These are phyloP conservation scores for Agonopterix arenella DNA, from an alignment of 2,888 invertebrate species.

Conservation along the genomic window DNA sequence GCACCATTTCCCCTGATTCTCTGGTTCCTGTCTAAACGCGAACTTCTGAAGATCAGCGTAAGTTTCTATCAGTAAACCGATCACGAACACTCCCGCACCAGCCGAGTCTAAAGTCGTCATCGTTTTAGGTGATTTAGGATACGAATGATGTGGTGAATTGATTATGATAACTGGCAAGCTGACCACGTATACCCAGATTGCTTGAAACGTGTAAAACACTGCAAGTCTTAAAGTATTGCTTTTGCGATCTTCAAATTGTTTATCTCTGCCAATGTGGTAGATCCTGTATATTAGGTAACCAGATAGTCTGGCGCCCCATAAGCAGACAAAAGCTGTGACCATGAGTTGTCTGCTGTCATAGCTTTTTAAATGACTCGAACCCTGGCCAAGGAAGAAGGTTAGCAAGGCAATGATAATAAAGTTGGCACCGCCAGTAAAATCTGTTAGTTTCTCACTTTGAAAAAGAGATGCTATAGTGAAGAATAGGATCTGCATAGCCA, in stretches of 20 bases:
- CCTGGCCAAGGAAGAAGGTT: constrained; percentile 91
- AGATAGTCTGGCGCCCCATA: constrained; percentile 92
- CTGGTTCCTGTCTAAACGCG: constrained; percentile 91
- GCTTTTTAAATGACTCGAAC: constrained; percentile 81
- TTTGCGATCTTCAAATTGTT: constrained; percentile 92
- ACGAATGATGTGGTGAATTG: constrained; percentile 89
- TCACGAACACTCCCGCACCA: constrained; percentile 89
- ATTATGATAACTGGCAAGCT: constrained; percentile 95
- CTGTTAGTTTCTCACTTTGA: constrained; percentile 93
- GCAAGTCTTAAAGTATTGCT: constrained; percentile 92
- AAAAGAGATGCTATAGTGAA: constrained; percentile 91
- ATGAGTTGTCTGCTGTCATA: constrained; percentile 94
- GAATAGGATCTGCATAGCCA: constrained; percentile 90
- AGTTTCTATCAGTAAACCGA: constrained; percentile 91
- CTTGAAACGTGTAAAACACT: constrained; percentile 95
- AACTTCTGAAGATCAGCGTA: constrained; percentile 96
- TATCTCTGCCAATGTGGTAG: constrained; percentile 92
- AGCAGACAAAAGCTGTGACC: constrained; percentile 90
- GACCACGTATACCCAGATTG: constrained; percentile 94
- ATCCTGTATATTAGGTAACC: constrained; percentile 94
- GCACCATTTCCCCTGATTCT: constrained; percentile 94
- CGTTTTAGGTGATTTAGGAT: constrained; percentile 84
- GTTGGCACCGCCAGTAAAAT: constrained; percentile 95
- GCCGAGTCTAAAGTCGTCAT: constrained; percentile 92
- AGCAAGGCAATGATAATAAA: constrained; percentile 92